Base-by-base conservation (phyloP, 2,888 invertebrate species). In the Cryptosula pallasiana region DNA sequence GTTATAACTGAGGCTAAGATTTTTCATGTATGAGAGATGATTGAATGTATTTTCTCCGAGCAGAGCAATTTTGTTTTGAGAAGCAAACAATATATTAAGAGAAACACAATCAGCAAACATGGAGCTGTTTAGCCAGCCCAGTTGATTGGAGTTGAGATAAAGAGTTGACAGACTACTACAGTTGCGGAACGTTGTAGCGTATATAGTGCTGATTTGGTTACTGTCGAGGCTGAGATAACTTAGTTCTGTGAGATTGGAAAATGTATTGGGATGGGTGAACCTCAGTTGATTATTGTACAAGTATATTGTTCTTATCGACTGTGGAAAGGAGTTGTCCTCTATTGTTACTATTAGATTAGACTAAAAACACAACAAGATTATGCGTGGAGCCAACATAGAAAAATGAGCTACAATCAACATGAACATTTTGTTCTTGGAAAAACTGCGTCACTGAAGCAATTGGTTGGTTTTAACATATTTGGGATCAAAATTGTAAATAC, bases 31-130 rank as follows among this genome's bases (percentile, higher is more conserved):
- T n/a, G n/a, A n/a, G n/a, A n/a, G n/a, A n/a, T n/a, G 76, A n/a
- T 73, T 74, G 27, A 81, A 77, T 2, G 79, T 77, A 3, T 79
- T 79, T 71, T 80, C 78, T 71, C 80, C 80, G 23, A 81, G 78
- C 74, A 78, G 79, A n/a, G 77, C 79, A n/a, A 81, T 76, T 16
- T 79, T 76, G 72, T 81, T 81, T 36, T 69, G 71, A 23, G 69
- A 25, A 13, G 76, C 71, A 20, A 35, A 20, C 1, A 76, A 71
- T 0, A 20, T 55, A 13, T 27, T 23, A 2, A 71, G 57, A 1
- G 75, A 69, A 16, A 73, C 74, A 27, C 57, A 69, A 69, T 76
- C 75, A 54, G 55, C 29, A 35, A 77, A 73, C 36, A 74, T 73
- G 0, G 71, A 71, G 45, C 72, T 73, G 73, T 74, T 57, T 13